A percentile compares a stretch with the other conserved stretches of the same genome.
These are phyloP conservation scores for Cyprinodon diabolis DNA, from an alignment of 2,797 vertebrate species.

Conservation along the genomic window DNA sequence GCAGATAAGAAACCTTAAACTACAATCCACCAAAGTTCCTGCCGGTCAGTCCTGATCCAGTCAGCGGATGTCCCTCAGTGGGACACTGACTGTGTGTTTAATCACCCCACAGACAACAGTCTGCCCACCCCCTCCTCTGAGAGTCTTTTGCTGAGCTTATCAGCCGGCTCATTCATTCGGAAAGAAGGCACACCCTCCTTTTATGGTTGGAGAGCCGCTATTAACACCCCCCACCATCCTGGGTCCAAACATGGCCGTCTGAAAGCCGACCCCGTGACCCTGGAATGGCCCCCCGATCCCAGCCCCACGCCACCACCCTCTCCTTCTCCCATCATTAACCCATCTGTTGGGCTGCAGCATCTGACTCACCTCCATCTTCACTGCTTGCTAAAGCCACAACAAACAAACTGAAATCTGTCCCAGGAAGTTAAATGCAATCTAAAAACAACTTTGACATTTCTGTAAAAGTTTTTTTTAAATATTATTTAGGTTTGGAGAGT, in stretches of 20 bases:
- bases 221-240: constrained; percentile 47
- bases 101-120: constrained; percentile 60
- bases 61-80: neutral
- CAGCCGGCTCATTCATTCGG: constrained; percentile 78
- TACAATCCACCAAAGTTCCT: neutral
- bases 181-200: constrained; percentile 76
- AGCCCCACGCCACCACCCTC: constrained; percentile 9
- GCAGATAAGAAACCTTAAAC: neutral
- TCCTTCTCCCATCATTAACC: constrained; percentile 20
- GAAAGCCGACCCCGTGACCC: constrained; percentile 44
- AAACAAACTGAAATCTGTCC: neutral
- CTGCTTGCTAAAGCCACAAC: constrained; percentile 1
- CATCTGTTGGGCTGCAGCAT: constrained; percentile 55
- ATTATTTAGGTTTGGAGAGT: no score
- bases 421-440: neutral
- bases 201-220: constrained; percentile 70
- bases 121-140: constrained; percentile 56
- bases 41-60: constrained; percentile 20
- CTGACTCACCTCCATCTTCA: constrained; percentile 26
- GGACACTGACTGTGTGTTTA: constrained; percentile 34
- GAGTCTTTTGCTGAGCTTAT: constrained; percentile 69
- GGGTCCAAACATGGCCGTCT: constrained; percentile 57
- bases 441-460: no score
- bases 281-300: neutral
- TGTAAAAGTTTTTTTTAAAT: no score